These are phyloP conservation scores for Sebastes vulpes DNA, from an alignment of 2,797 vertebrate genomes.

Conservation along the genomic window DNA sequence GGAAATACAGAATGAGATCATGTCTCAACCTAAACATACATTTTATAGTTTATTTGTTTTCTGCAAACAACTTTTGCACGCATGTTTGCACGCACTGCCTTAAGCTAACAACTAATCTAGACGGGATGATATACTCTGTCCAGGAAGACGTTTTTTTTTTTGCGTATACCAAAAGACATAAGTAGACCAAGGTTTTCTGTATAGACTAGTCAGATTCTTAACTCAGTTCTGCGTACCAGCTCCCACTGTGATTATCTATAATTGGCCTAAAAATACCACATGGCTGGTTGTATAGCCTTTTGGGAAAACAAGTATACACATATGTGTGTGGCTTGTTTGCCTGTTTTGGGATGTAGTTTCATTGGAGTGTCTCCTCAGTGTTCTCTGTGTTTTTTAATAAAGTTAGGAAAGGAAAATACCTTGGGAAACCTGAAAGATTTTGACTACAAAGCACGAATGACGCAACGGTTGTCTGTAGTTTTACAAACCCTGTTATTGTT, in stretches of 20 bases:
- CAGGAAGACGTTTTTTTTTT: background rate
- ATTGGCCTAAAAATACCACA: constrained; percentile 55
- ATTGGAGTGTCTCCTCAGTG: background rate
- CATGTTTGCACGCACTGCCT: background rate
- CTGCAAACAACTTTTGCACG: background rate
- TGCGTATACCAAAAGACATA: background rate
- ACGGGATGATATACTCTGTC: background rate
- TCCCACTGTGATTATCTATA: constrained; percentile 50
- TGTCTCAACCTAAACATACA: background rate
- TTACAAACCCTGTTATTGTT: background rate
- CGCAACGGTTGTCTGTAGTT: background rate
- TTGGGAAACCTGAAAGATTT: background rate
- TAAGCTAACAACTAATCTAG: background rate
- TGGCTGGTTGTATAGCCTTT: constrained; percentile 33
- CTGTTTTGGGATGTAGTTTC: constrained; percentile 18
- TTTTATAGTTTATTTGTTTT: background rate
- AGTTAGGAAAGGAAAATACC: background rate
- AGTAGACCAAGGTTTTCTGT: background rate
- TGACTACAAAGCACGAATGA: background rate
- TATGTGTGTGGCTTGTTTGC: constrained; percentile 8
- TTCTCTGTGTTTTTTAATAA: background rate
- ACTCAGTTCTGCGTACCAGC: background rate
- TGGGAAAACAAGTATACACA: constrained; percentile 33
- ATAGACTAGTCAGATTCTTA: constrained; percentile 18
- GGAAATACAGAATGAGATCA: background rate